Conservation (phyloP, 2,888 invertebrate genomes). For the Drosophila paranaensis region DNA sequence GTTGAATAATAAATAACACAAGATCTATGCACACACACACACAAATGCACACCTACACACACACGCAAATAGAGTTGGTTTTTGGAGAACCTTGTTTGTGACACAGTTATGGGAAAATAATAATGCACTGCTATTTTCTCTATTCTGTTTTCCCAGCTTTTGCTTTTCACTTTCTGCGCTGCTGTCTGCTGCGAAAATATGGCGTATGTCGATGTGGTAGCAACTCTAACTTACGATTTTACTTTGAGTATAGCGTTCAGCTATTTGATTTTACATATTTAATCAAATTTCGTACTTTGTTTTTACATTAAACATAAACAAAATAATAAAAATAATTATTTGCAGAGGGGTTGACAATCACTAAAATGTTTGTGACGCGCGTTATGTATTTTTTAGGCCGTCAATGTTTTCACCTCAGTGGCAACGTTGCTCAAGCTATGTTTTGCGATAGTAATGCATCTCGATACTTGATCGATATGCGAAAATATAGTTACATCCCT, state of each 20-base stretch:
- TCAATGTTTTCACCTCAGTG: constrained; percentile 9
- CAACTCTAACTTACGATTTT: constrained; percentile 61
- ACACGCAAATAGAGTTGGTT: constrained; percentile 19
- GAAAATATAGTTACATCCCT: constrained; percentile 40
- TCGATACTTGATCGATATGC: constrained; percentile 8
- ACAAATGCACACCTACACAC: constrained; percentile 22
- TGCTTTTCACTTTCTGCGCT: constrained; percentile 52
- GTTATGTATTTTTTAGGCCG: constrained; percentile 32
- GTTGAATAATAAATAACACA: constrained; percentile 46
- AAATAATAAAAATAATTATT: constrained; percentile 74
- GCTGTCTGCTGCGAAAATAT: constrained; percentile 62
- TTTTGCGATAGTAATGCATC: neutral
- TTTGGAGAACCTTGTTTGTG: constrained; percentile 52
- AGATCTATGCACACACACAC: constrained; percentile 17
- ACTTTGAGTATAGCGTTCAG: constrained; percentile 32
- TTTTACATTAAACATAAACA: constrained; percentile 67
- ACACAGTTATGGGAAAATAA: constrained; percentile 53
- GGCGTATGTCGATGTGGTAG: constrained; percentile 38
- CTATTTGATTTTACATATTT: constrained; percentile 57
- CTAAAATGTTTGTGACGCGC: constrained; percentile 30
- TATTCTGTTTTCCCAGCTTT: constrained; percentile 69
- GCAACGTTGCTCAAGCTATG: constrained; percentile 6
- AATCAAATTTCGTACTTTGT: constrained; percentile 6
- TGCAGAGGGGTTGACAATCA: constrained; percentile 47
- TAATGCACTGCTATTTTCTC: constrained; percentile 66